A percentile compares a stretch with the other conserved stretches of the same genome.
Conservation (phyloP, 2,113 vertebrate species). For the Lontra canadensis region DNA sequence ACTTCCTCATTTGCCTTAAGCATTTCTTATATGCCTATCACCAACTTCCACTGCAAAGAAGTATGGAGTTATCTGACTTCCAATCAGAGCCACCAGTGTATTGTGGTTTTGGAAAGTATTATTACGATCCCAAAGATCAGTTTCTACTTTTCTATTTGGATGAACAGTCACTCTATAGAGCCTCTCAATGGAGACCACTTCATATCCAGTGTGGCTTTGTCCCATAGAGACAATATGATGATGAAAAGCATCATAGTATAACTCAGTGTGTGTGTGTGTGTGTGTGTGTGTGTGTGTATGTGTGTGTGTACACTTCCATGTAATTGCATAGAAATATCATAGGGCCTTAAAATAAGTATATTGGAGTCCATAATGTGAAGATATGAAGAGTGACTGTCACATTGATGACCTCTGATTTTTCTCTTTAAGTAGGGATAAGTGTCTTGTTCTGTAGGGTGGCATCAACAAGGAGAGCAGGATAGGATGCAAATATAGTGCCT, state of each 20-base stretch:
- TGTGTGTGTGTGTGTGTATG: not conserved
- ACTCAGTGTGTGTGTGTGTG: not conserved
- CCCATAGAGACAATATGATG: no score
- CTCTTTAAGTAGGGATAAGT: not conserved
- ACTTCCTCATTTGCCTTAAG: not conserved
- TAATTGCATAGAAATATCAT: not conserved
- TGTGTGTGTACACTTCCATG: not conserved
- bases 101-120: not conserved
- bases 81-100: not conserved
- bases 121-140: not conserved
- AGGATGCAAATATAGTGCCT: not conserved
- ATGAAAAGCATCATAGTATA: not conserved
- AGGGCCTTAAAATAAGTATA: not conserved
- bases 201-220: not conserved
- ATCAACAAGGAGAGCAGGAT: accelerated
- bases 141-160: not conserved
- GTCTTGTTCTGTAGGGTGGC: not conserved
- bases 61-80: not conserved
- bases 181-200: not conserved
- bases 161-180: not conserved
- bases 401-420: not conserved
- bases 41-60: not conserved
- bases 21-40: not conserved
- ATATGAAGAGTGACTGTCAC: not conserved
- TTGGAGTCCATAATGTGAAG: not conserved